Base-by-base conservation (phyloP, 2,113 vertebrate species). In the Pangasianodon hypophthalmus region DNA sequence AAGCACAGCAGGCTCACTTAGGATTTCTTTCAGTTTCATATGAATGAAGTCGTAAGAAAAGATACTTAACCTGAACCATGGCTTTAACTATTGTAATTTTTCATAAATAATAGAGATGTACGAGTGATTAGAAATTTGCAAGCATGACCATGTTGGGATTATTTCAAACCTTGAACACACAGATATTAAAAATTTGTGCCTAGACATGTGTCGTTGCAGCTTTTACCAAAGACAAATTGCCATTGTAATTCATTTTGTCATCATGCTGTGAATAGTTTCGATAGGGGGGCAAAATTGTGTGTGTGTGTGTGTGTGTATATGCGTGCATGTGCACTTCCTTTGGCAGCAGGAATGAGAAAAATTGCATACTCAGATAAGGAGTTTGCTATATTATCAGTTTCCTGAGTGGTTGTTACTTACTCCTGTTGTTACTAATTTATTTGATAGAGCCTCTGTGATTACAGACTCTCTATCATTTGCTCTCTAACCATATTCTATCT, bases 321-420 rank as follows among this genome's bases (percentile, higher is more conserved):
- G 21, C 19, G n/a, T 50, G 21, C 6, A 29, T 46, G 37, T 46
- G 52, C 50, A 82, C 52, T 82, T 82, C 80, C 52, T 71, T 19
- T 86, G 44, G 4, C 26, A 69, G 44, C 6, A 62, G n/a, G 29
- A 67, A 46, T 62, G 21, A 19, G 64, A 54, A 71, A 32, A 52
- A 86, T 71, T 48, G 60, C n/a, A 86, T 2, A 86, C n/a, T 26
- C 67, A 75, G 67, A 86, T 56, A 86, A 82, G 80, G 9, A 56
- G 60, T 24, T 69, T 67, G 41, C 60, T 50, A 10, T 67, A 48
- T 71, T 71, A 87, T 87, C 50, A 26, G 67, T 73, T 75, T 87
- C 67, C 67, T 86, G n/a, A 86, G 18, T 50, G 46, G 14, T 21
- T 86, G 48, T 37, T 14, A 5, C 11, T 64, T 24, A 32, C 50